Evolutionary conservation across 2,113 vertebrate genomes (phyloP).

Genomic region (Acinonyx jubatus): DNA sequence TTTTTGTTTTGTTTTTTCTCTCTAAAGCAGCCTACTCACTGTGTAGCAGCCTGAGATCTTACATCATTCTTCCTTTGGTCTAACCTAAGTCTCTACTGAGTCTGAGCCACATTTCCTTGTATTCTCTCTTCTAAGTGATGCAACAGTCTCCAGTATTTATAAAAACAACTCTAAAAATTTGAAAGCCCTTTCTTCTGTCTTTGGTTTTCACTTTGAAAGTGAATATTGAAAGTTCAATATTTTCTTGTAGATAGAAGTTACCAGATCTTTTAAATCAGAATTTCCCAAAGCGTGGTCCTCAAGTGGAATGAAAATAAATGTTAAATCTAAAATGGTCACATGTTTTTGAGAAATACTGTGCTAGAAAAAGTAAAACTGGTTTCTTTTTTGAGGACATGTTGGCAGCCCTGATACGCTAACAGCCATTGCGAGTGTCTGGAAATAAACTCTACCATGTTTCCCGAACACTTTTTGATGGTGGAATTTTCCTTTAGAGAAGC

Average conservation of each 20-base stretch:
- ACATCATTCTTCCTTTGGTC: neutral
- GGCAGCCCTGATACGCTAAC: neutral
- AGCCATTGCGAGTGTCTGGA: neutral
- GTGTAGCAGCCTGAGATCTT: neutral
- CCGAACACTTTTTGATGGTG: neutral
- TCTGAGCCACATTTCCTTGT: neutral
- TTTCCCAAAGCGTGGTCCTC: neutral
- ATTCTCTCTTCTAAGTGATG: neutral
- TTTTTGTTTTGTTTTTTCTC: neutral
- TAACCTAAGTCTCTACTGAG: neutral
- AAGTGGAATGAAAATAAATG: neutral
- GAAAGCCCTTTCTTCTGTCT: conserved; percentile 13
- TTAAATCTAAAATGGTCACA: neutral
- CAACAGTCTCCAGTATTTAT: neutral
- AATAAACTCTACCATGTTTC: neutral
- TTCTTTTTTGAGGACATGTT: neutral
- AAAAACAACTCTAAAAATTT: neutral
- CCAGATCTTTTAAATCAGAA: neutral
- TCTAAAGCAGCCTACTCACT: neutral
- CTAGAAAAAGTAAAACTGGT: neutral
- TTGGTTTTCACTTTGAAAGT: neutral
- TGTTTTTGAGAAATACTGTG: neutral
- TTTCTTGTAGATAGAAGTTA: neutral
- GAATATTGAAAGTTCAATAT: neutral
- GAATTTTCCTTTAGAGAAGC: neutral